phyloP scores from a whole-genome alignment of 2,113 vertebrate genomes.

The Ptilonorhynchus violaceus region DNA sequence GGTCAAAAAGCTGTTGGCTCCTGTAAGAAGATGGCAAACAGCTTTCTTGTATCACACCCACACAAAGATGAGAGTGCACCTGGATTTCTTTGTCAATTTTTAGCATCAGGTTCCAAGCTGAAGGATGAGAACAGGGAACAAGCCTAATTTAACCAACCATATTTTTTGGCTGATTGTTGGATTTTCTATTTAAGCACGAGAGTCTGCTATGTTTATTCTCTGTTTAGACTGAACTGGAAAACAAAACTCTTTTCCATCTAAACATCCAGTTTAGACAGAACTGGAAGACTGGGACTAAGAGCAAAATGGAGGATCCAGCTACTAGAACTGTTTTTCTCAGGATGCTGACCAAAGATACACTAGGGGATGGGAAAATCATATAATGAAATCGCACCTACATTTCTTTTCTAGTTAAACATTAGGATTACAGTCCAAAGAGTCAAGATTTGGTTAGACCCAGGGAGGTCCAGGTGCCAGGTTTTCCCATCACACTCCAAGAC shows the following conservation, averaged over 20 bases:
- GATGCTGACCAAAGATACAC: fast-evolving
- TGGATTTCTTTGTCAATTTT: not conserved
- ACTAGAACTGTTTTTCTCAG: not conserved
- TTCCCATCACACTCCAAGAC: not conserved
- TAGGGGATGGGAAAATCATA: not conserved
- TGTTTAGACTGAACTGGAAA: not conserved
- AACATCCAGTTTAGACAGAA: not conserved
- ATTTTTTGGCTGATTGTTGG: not conserved
- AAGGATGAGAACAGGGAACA: not conserved
- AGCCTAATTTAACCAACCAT: not conserved
- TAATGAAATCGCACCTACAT: not conserved
- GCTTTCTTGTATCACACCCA: not conserved
- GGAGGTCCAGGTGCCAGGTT: not conserved
- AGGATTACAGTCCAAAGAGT: not conserved
- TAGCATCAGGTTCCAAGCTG: not conserved
- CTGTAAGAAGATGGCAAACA: not conserved
- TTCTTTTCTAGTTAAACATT: not conserved
- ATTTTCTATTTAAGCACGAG: not conserved
- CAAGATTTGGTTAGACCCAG: not conserved
- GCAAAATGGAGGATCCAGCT: not conserved
- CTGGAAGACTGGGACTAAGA: not conserved
- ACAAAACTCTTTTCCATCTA: not conserved
- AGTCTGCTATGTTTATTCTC: not conserved
- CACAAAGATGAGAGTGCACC: not conserved
- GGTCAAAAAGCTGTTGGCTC: not conserved